phyloP scores from a whole-genome alignment of 2,888 invertebrate species.

The Hyppa rectilinea region DNA sequence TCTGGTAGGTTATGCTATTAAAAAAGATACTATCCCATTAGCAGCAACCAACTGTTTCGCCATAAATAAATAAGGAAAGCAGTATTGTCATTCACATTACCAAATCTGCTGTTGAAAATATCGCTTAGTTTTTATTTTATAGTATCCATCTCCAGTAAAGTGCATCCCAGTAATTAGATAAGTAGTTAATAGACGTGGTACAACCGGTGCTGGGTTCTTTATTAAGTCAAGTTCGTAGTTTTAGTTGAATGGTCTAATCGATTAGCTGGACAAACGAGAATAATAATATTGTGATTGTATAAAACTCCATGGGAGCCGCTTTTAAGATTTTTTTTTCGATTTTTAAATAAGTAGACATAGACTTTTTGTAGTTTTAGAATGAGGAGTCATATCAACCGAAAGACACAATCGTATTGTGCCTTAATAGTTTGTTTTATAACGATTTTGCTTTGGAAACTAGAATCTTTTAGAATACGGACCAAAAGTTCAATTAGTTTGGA shows the following conservation, averaged over 20 bases:
- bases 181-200: conserved; percentile 82
- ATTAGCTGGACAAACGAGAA: conserved; percentile 59
- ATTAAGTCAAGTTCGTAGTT: conserved; percentile 66
- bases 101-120: conserved; percentile 81
- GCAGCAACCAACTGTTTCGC: conserved; percentile 48
- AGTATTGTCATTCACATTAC: conserved; percentile 80
- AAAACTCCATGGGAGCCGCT: conserved; percentile 73
- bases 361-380: conserved; percentile 74
- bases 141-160: conserved; percentile 81
- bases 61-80: conserved; percentile 62
- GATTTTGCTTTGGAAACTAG: conserved; percentile 66
- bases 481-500: conserved; percentile 81
- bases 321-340: conserved; percentile 77
- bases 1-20: not conserved
- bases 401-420: conserved; percentile 88
- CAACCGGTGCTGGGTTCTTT: conserved; percentile 85
- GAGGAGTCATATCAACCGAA: conserved; percentile 83
- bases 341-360: conserved; percentile 77
- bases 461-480: conserved; percentile 85
- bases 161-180: conserved; percentile 89
- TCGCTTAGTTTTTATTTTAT: conserved; percentile 70
- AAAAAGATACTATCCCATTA: not conserved
- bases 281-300: conserved; percentile 64
- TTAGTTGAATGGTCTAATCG: conserved; percentile 78
- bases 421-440: conserved; percentile 79